phyloP scores from a whole-genome alignment of 1,140 invertebrate genomes.

The Octopus bimaculoides region DNA sequence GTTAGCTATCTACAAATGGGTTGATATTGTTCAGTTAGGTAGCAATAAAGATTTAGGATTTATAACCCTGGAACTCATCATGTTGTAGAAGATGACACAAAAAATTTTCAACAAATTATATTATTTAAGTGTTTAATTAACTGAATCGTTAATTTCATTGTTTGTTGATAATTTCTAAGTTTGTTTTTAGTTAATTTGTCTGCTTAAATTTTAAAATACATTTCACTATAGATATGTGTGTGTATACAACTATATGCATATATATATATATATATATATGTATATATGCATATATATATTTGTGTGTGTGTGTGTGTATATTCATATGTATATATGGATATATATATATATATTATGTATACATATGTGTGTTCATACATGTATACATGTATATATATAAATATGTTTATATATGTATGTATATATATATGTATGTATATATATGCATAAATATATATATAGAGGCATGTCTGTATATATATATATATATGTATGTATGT shows the following conservation, averaged over 20 bases:
- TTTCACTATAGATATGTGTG: not conserved
- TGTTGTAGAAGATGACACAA: no score
- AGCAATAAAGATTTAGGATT: no score
- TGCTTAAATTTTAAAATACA: no score
- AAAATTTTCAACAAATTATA: no score
- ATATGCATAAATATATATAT: not conserved
- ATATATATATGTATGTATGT: not conserved
- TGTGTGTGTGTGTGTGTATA: not conserved
- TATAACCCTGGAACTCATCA: no score
- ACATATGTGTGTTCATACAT: not conserved
- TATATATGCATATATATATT: not conserved
- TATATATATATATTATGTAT: not conserved
- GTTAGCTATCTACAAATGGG: no score
- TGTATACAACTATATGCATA: not conserved
- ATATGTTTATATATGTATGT: not conserved
- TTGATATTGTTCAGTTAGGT: no score
- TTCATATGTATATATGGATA: not conserved
- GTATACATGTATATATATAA: not conserved
- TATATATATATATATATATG: not conserved
- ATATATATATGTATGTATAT: not conserved
- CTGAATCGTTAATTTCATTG: no score
- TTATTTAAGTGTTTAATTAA: no score
- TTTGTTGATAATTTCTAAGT: no score
- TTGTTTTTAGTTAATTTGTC: no score
- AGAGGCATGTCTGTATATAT: not conserved